A percentile compares a stretch with the other conserved stretches of the same genome.
phyloP scores from a whole-genome alignment of 2,113 vertebrate species.

The Plecotus auritus region DNA sequence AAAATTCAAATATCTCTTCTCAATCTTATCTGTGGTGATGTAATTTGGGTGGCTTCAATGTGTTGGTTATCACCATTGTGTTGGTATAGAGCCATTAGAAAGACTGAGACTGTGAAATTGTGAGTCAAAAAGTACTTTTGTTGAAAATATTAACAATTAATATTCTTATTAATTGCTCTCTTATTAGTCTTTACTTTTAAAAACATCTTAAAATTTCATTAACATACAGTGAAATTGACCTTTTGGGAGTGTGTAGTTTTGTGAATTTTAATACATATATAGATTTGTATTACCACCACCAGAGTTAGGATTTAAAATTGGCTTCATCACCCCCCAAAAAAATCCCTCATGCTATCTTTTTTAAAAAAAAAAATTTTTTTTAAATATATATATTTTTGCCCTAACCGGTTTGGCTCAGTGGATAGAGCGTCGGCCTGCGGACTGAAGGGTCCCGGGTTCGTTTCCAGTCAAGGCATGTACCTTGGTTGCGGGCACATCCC shows the following conservation, averaged over 20 bases:
- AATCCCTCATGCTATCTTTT: not conserved
- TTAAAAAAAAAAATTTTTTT: too few relatives aligned
- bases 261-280: not conserved
- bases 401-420: too few relatives aligned
- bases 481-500: too few relatives aligned
- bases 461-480: too few relatives aligned
- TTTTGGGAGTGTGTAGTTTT: not conserved
- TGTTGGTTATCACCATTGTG: not conserved
- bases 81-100: not conserved
- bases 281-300: not conserved
- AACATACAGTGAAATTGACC: not conserved
- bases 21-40: not conserved
- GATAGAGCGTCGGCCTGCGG: too few relatives aligned
- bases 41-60: not conserved
- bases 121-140: not conserved
- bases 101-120: not conserved
- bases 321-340: not conserved
- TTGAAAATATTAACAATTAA: not conserved
- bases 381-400: too few relatives aligned
- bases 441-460: too few relatives aligned
- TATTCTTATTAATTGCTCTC: not conserved
- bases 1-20: not conserved
- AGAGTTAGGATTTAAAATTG: not conserved
- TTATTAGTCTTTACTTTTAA: not conserved
- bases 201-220: not conserved